Percentiles rank a stretch among this genome's conserved stretches.
Evolutionary conservation across 2,113 vertebrate genomes (phyloP).

Genomic region (Otis tarda): DNA sequence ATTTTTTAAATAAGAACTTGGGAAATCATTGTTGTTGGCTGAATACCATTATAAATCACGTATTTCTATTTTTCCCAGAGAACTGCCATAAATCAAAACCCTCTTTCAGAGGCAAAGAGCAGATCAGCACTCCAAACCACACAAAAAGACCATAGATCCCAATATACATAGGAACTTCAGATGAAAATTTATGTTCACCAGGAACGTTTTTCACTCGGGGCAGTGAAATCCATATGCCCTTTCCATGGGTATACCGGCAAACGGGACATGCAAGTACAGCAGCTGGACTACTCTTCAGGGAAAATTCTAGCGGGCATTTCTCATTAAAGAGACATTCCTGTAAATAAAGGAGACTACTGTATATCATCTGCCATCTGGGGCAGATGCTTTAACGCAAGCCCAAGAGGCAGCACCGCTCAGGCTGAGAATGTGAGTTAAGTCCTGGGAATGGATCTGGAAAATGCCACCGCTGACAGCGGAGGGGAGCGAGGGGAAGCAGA

Average conservation of each 20-base stretch:
- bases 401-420: conserved; percentile 14
- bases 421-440: conserved; percentile 42
- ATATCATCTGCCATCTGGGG: conserved; percentile 39
- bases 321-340: conserved; percentile 29
- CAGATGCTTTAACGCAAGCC: not conserved
- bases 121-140: conserved; percentile 19
- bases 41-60: not conserved
- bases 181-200: not conserved
- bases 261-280: not conserved
- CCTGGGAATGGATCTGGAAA: conserved; percentile 61
- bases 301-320: conserved; percentile 11
- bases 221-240: not conserved
- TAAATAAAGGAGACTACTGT: conserved; percentile 67
- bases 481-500: not conserved
- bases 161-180: not conserved
- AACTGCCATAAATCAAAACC: not conserved
- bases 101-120: not conserved
- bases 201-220: not conserved
- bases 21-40: not conserved
- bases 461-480: conserved; percentile 52
- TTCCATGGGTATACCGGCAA: not conserved
- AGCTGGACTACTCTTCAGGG: not conserved
- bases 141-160: not conserved
- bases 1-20: not conserved
- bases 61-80: not conserved